Percentiles rank a stretch among this genome's conserved stretches.
phyloP scores from a whole-genome alignment of 2,888 invertebrate species.

The Crocallis elinguaria region DNA sequence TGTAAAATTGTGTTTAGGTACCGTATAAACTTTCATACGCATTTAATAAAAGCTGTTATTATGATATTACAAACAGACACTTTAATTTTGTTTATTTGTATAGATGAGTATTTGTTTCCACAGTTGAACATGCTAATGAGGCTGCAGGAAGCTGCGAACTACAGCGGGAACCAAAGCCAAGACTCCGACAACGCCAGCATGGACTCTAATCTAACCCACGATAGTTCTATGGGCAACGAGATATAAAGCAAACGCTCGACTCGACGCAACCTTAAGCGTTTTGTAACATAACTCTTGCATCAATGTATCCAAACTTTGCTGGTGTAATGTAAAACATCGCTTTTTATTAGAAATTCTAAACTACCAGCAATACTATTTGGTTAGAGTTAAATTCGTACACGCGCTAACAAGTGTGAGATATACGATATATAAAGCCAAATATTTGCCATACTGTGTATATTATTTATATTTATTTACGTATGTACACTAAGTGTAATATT shows the following conservation, averaged over 20 bases:
- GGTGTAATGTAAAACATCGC: conserved; percentile 24
- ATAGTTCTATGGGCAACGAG: conserved; percentile 86
- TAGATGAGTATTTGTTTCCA: conserved; percentile 51
- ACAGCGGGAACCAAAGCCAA: conserved; percentile 95
- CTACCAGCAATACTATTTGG: conserved; percentile 29
- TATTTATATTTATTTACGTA: conserved; percentile 73
- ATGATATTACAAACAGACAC: no score
- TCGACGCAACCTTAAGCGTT: neutral
- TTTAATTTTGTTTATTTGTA: no score
- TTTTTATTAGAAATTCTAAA: conserved; percentile 25
- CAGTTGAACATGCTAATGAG: conserved; percentile 98
- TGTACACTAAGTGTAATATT: conserved; percentile 60
- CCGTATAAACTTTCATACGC: no score
- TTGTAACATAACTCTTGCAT: conserved; percentile 3
- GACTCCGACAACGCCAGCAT: conserved; percentile 95
- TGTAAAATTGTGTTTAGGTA: no score
- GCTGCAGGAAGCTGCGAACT: conserved; percentile 97
- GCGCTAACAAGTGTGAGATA: conserved; percentile 57
- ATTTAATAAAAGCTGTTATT: no score
- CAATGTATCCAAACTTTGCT: conserved; percentile 22
- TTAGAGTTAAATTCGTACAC: conserved; percentile 30
- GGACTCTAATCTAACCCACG: conserved; percentile 91
- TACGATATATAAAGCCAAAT: conserved; percentile 79
- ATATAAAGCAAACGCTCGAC: conserved; percentile 6
- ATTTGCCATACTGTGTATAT: conserved; percentile 80